Conservation (phyloP, 2,113 vertebrate species). For the Myrmophylax atrothorax region DNA sequence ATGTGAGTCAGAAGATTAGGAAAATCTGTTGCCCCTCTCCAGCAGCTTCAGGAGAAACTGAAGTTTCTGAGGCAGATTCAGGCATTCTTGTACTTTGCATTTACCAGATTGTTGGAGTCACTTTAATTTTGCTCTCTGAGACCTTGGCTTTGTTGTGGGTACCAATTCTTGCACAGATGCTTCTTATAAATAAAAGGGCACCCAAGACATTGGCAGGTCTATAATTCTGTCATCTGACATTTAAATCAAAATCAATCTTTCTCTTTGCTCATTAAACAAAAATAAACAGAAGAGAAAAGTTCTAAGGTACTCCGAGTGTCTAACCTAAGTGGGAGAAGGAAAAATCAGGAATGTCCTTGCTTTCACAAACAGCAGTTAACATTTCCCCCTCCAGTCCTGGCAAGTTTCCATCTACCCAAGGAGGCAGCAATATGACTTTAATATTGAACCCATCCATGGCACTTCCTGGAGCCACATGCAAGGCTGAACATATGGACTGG, state of each 20-base stretch:
- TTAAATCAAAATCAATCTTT: conserved; percentile 47
- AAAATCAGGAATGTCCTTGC: background rate
- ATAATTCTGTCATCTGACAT: conserved; percentile 40
- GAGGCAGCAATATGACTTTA: background rate
- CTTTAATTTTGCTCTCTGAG: background rate
- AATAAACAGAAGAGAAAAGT: background rate
- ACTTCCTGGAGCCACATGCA: background rate
- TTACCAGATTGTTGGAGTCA: background rate
- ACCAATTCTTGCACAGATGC: background rate
- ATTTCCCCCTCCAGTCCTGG: background rate
- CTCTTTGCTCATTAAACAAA: conserved; percentile 19
- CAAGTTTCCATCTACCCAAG: background rate
- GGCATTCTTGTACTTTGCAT: background rate
- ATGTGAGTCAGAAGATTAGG: background rate
- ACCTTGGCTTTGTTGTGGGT: background rate
- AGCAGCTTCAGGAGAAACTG: background rate
- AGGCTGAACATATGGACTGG: conserved; percentile 44
- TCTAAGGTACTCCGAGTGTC: background rate
- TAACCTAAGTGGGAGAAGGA: background rate
- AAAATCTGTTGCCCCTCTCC: background rate
- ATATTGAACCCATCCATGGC: background rate
- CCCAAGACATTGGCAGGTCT: background rate
- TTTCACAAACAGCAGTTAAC: background rate
- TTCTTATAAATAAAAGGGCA: conserved; percentile 34
- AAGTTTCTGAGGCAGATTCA: background rate